Conservation (phyloP, 2,113 vertebrate genomes). For the Rhea pennata region DNA sequence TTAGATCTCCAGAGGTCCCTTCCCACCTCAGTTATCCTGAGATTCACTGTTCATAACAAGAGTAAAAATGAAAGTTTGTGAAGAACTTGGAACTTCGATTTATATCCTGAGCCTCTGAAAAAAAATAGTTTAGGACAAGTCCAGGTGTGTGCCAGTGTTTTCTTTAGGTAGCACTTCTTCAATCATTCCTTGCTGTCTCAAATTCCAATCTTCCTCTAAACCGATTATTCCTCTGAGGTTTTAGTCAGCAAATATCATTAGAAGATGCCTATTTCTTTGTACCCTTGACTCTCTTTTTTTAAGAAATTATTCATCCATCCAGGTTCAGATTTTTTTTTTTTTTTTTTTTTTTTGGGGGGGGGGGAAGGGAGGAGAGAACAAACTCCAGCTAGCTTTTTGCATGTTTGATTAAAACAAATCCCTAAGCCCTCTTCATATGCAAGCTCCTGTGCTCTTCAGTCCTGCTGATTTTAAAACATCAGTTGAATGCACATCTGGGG, state of each 20-base stretch:
- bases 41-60: not conserved
- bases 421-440: not conserved
- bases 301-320: not conserved
- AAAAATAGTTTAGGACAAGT: not conserved
- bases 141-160: not conserved
- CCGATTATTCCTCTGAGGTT: fast-evolving
- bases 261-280: not conserved
- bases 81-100: not conserved
- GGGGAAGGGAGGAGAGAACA: not conserved
- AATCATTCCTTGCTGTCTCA: not conserved
- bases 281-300: not conserved
- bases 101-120: not conserved
- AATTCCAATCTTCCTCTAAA: not conserved
- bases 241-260: not conserved
- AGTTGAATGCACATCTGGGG: not conserved
- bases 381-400: not conserved
- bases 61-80: not conserved
- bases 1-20: not conserved
- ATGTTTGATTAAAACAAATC: not conserved
- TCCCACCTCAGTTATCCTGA: not conserved
- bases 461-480: not conserved
- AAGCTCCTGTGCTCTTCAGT: not conserved
- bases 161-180: not conserved
- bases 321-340: not conserved
- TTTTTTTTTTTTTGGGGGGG: no score